Evolutionary conservation across 1,140 invertebrate genomes (phyloP).

Genomic region (Coenobita brevimanus): DNA sequence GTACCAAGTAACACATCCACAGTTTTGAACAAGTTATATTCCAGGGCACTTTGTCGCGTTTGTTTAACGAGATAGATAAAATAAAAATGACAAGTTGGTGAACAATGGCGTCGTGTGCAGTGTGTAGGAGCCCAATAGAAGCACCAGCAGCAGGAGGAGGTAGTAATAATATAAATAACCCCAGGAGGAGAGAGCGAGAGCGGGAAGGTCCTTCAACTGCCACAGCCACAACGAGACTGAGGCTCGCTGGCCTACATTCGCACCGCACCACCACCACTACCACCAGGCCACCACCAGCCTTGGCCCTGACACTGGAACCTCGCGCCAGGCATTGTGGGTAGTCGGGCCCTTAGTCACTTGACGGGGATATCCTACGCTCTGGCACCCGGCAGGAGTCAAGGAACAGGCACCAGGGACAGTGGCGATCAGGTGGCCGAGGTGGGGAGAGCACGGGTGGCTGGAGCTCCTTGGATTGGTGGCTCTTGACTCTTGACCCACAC

Average conservation of each 20-base stretch:
- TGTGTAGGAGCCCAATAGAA: not conserved
- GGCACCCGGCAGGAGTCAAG: not conserved
- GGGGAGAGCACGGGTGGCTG: not conserved
- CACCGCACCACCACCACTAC: slow-evolving; percentile 22
- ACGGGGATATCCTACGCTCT: not conserved
- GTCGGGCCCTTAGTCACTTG: not conserved
- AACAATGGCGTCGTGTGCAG: too few relatives aligned
- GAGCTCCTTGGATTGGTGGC: not conserved
- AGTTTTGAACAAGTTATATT: too few relatives aligned
- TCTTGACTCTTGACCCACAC: slow-evolving; percentile 44
- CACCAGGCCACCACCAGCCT: slow-evolving; percentile 38
- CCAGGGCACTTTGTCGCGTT: too few relatives aligned
- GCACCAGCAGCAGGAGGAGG: slow-evolving; percentile 31
- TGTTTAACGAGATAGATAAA: not conserved
- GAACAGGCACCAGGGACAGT: not conserved
- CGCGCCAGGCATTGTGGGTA: not conserved
- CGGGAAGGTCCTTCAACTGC: slow-evolving; percentile 32
- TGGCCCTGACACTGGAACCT: slow-evolving; percentile 62
- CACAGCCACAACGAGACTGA: slow-evolving; percentile 58
- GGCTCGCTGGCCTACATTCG: slow-evolving; percentile 53
- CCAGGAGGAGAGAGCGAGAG: slow-evolving; percentile 39
- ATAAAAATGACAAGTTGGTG: not conserved
- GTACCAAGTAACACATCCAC: too few relatives aligned
- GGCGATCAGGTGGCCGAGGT: too few relatives aligned
- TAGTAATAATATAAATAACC: slow-evolving; percentile 5